A percentile compares a stretch with the other conserved stretches of the same genome.
These are phyloP conservation scores for Chelonus formosanus DNA, from an alignment of 2,888 invertebrate species.

Conservation along the genomic window DNA sequence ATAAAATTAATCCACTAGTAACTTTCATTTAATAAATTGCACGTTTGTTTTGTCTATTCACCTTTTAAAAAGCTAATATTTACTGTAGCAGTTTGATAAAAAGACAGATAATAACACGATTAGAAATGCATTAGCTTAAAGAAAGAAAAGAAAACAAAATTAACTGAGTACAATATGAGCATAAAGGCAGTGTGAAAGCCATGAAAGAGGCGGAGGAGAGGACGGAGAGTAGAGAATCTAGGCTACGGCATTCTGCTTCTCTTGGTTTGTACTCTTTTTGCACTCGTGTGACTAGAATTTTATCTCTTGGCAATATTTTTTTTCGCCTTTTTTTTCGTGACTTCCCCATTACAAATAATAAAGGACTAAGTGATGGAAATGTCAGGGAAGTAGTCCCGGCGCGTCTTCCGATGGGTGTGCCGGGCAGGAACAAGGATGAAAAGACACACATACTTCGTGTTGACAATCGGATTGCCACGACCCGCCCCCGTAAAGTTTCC, in stretches of 20 bases:
- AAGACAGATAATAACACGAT: background rate
- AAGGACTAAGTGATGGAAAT: constrained; percentile 1
- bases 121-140: background rate
- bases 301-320: background rate
- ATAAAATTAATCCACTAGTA: no score
- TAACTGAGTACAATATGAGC: constrained; percentile 15
- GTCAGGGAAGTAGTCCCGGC: constrained; percentile 6
- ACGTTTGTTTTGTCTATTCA: no score
- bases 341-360: background rate
- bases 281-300: background rate
- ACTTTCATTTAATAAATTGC: constrained; percentile 3
- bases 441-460: constrained; percentile 35
- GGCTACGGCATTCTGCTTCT: constrained; percentile 45
- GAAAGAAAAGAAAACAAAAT: constrained; percentile 16
- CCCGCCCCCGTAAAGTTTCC: constrained; percentile 26
- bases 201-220: constrained; percentile 23
- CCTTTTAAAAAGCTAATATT: background rate
- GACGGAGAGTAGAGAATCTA: constrained; percentile 42
- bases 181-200: constrained; percentile 39
- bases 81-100: background rate
- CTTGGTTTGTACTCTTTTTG: constrained; percentile 19
- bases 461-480: constrained; percentile 44
- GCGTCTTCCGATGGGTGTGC: constrained; percentile 40
- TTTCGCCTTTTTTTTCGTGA: background rate
- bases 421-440: constrained; percentile 27